Evolutionary conservation across 2,888 invertebrate genomes (phyloP).

Genomic region (Andrena hattorfiana): DNA sequence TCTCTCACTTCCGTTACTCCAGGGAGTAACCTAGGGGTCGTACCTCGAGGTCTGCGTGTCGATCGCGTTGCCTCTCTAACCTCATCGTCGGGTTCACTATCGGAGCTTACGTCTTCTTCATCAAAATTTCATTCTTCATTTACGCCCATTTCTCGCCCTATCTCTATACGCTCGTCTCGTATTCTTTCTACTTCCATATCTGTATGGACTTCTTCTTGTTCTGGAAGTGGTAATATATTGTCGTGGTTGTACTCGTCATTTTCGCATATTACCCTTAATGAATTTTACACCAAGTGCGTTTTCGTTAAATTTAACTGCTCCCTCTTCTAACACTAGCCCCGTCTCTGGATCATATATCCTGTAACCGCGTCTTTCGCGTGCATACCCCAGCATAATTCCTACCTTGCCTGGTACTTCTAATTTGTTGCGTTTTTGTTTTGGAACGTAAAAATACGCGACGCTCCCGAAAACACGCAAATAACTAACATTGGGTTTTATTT

Average conservation of each 20-base stretch:
- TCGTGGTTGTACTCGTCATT: not conserved
- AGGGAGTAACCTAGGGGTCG: no score
- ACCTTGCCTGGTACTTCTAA: not conserved
- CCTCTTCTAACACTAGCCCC: not conserved
- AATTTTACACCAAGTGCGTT: not conserved
- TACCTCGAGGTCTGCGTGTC: not conserved
- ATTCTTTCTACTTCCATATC: no score
- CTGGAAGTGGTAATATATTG: not conserved
- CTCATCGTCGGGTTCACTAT: not conserved
- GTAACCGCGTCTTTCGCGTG: constrained; percentile 7
- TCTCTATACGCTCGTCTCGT: no score
- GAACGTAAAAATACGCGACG: constrained; percentile 8
- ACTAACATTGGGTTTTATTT: not conserved
- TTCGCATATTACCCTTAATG: no score
- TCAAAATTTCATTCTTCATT: not conserved
- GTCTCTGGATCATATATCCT: not conserved
- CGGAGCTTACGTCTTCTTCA: not conserved
- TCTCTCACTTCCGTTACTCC: not conserved
- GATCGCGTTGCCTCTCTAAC: not conserved
- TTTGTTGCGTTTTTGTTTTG: constrained; percentile 16
- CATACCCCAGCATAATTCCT: constrained; percentile 18
- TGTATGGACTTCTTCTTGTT: not conserved
- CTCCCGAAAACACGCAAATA: constrained; percentile 21
- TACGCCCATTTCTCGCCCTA: no score
- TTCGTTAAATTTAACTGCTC: not conserved